Evolutionary conservation across 2,888 invertebrate species (phyloP), one percentile per base, ranked within the genome.

Genomic region (Morpho deidamia): DNA sequence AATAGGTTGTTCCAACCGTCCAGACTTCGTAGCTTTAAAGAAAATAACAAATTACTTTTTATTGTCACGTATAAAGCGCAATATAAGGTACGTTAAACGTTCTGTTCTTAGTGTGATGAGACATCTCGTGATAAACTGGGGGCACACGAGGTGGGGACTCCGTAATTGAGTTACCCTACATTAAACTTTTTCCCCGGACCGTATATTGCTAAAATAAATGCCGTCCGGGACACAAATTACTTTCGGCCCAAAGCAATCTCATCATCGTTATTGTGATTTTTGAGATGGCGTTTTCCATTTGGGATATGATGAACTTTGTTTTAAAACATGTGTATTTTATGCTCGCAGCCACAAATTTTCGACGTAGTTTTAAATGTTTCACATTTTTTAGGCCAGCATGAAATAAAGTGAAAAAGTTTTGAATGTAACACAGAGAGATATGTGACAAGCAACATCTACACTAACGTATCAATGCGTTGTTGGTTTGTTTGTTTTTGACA

Each of bases 141-240:
- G 68, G 67, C 71, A 71, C 72, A 72, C 70, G 68, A 76, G 74
- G 66, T 65, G 64, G 69, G 67, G 71, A 70, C 68, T 68, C 69
- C 69, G 70, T 79, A 81, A 83, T 77, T 78, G 78, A 79, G 81
- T 81, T 80, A 79, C 78, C 78, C 79, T 73, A 76, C 81, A 81
- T 81, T 81, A 78, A 83, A 83, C 79, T 79, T 78, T 71, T 78
- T 73, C 69, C 69, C 68, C 69, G 69, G 71, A 67, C 69, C 73
- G 73, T 77, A 81, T 76, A 80, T 76, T 70, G 71, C 74, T 72
- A 74, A 79, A 81, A 81, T 78, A 81, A 81, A 81, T 74, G 72
- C 70, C 70, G 67, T 62, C 68, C 71, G 67, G 60, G 69, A 72
- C 69, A 69, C 71, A 76, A 76, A 76, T 75, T 76, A 73, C 72